Evolutionary conservation across 2,113 vertebrate species (phyloP), one percentile per base, ranked within the genome.

Genomic region (Neolamprologus variostigma): DNA sequence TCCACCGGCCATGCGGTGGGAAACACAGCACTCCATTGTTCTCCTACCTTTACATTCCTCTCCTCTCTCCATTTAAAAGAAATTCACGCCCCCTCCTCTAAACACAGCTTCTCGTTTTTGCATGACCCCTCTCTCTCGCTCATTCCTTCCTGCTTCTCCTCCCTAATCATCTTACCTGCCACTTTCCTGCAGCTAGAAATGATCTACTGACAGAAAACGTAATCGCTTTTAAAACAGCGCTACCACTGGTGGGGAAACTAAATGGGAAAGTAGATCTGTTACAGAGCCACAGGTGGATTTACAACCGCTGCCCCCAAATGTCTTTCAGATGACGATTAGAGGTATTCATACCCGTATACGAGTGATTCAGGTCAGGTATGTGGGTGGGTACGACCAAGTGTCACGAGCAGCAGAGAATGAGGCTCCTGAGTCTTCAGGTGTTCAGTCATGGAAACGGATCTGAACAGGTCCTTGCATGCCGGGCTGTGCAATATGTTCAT

Each of bases 11-110:
- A 88, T 19, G 9, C 31, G 7, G 17, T 23, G 68, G 84, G 73
- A 91, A 96, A 96, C 95, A 97, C 94, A 94, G 95, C 54, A 9
- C 91, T 81, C 92, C 95, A 96, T 96, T 97, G 96, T 97, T 96
- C 95, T 87, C 82, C 87, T 96, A 96, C 95, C 95, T 96, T 96
- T 93, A 80, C 95, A 96, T 96, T 95, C 96, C 96, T 91, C 90
- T 95, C 94, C 95, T 94, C 93, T 94, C 68, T 86, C 73, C 54
- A 68, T 92, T 91, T 83, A 31, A 63, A 33, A 33, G 4, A 7
- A 63, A n/a, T 5, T 35, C 33, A 90, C 89, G 90, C 89, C 89
- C 92, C 86, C 89, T 91, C 86, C 57, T 79, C 89, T 90, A 94
- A 93, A 93, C 73, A 92, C 90, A 87, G 86, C 84, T 87, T 90